Conservation (phyloP, 2,888 invertebrate genomes). For the Physocephala rufipes region DNA sequence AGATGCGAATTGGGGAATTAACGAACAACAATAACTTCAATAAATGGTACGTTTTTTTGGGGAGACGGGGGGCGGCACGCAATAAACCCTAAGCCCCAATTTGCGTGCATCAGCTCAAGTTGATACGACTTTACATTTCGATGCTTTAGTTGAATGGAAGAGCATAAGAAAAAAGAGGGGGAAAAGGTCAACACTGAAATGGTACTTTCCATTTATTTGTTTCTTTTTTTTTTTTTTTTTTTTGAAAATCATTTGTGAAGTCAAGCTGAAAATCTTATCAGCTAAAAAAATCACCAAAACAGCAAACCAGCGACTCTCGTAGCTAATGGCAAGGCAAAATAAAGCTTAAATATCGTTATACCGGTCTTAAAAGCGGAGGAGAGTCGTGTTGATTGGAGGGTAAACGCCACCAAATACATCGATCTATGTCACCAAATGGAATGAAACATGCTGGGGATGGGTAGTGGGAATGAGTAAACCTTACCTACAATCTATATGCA, state of each 20-base stretch:
- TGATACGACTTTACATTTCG: constrained; percentile 48
- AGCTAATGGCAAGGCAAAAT: background rate
- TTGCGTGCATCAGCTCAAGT: constrained; percentile 59
- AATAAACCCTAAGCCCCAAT: constrained; percentile 56
- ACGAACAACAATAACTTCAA: too few species aligned
- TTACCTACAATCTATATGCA: too few species aligned
- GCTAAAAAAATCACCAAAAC: background rate
- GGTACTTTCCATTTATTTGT: too few species aligned
- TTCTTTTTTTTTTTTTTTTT: too few species aligned
- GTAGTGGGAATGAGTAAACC: too few species aligned
- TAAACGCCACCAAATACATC: too few species aligned
- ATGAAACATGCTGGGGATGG: too few species aligned
- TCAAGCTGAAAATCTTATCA: constrained; percentile 10
- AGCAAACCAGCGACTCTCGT: background rate
- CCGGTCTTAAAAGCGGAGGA: background rate
- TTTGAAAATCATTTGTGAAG: background rate
- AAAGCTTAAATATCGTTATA: background rate
- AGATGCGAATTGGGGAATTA: too few species aligned
- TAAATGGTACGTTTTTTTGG: background rate
- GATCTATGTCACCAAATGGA: too few species aligned
- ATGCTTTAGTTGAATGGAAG: background rate
- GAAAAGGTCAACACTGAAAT: background rate
- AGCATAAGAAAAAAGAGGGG: too few species aligned
- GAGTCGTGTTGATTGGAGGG: too few species aligned
- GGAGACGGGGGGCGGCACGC: background rate